These are phyloP conservation scores for Heliconius ethilla DNA, from an alignment of 2,888 invertebrate genomes.

Conservation along the genomic window DNA sequence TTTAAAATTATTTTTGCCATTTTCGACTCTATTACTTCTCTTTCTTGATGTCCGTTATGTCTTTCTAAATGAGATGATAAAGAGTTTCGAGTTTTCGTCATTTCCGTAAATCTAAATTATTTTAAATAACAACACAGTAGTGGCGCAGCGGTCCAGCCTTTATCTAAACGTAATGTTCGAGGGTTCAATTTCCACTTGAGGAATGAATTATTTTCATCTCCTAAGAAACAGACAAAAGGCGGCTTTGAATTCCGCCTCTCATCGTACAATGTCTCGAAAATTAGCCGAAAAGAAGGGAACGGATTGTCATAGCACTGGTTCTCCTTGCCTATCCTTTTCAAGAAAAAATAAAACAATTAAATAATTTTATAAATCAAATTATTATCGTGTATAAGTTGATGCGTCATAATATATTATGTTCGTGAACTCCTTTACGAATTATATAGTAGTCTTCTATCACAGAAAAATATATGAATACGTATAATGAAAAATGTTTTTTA, in stretches of 20 bases:
- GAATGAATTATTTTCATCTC: no score
- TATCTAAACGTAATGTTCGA: background rate
- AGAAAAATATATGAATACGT: no score
- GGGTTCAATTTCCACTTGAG: background rate
- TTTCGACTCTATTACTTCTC: background rate
- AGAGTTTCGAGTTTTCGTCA: background rate
- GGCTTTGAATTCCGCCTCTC: background rate
- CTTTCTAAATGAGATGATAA: background rate
- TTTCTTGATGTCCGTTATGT: background rate
- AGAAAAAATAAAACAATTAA: background rate
- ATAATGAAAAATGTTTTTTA: no score
- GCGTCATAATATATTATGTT: background rate
- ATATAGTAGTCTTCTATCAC: no score
- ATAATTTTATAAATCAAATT: no score
- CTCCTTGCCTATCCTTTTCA: background rate
- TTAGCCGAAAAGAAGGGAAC: background rate
- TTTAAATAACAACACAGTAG: background rate
- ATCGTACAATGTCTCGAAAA: background rate
- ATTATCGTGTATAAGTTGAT: background rate
- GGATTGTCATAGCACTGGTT: background rate
- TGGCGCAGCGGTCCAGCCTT: background rate
- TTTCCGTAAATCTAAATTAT: background rate
- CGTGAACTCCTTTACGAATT: background rate
- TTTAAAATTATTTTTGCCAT: constrained; percentile 1
- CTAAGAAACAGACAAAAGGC: background rate